phyloP scores from a whole-genome alignment of 2,888 invertebrate genomes.

The Synanthedon formicaeformis region DNA sequence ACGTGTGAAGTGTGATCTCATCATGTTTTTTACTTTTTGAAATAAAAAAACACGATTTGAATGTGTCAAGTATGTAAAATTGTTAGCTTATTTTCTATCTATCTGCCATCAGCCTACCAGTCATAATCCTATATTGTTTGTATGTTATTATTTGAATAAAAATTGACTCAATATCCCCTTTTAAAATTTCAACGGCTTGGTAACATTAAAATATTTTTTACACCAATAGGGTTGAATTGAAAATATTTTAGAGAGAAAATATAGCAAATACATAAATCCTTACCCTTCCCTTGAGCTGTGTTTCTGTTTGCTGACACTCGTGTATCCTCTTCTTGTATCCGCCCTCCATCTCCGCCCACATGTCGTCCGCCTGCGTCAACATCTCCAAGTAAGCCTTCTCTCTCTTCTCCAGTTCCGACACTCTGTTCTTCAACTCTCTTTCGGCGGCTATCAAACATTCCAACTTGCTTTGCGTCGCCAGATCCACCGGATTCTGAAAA shows the following conservation, averaged over 20 bases:
- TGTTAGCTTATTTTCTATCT: background rate
- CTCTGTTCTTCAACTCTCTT: constrained; percentile 71
- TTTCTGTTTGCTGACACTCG: constrained; percentile 55
- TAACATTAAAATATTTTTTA: too few species aligned
- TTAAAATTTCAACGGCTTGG: too few species aligned
- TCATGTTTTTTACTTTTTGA: too few species aligned
- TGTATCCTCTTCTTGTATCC: constrained; percentile 73
- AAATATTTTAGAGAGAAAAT: too few species aligned
- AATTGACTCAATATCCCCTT: too few species aligned
- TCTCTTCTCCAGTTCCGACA: constrained; percentile 73
- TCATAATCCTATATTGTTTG: too few species aligned
- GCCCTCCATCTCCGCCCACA: constrained; percentile 77
- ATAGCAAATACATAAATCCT: constrained; percentile 2
- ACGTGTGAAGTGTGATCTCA: too few species aligned
- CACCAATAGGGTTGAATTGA: too few species aligned
- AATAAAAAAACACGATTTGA: too few species aligned
- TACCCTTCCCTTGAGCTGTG: constrained; percentile 65
- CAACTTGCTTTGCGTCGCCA: constrained; percentile 27
- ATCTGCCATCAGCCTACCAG: too few species aligned
- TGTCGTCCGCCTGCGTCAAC: constrained; percentile 77
- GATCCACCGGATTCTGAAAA: constrained; percentile 36
- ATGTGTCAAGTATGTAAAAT: background rate
- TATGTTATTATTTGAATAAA: too few species aligned
- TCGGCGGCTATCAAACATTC: constrained; percentile 62
- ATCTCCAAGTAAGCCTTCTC: constrained; percentile 78